Base-by-base conservation (phyloP, 2,797 vertebrate species). In the Centroberyx gerrardi region DNA sequence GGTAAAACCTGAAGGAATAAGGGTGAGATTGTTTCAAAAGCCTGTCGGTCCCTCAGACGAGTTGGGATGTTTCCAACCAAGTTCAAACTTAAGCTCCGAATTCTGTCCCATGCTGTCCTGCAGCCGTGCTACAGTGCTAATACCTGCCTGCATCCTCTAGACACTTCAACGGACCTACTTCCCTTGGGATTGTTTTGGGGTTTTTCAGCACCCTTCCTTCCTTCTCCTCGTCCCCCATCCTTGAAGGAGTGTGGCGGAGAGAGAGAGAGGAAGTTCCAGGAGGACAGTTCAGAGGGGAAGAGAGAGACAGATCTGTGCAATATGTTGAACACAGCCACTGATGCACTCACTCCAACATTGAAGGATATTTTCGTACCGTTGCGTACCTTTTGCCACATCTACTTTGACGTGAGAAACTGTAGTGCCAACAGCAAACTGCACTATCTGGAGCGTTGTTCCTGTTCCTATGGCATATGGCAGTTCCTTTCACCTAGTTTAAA, bases 351-450 rank as follows among this genome's bases (percentile, higher is more conserved):
- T 82, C 63, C 22, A 53, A n/a, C n/a, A 29, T 29, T 78, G 79
- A 87, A 86, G 85, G 85, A 85, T 78, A 54, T 54, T 74, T 22
- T 85, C 58, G 13, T 63, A 62, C 8, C 42, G 31, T 29, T 53
- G 27, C 44, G 52, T 17, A 65, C 48, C 62, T 31, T 33, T 42
- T 74, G n/a, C 33, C 18, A 28, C 52, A 18, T 29, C n/a, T 52
- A 5, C 28, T 42, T 49, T 74, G 42, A 65, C 18, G 15, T 48
- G 12, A 15, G 3, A 42, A 42, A 59, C 62, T 71, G 66, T 72
- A 17, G 59, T 75, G 54, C 49, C 65, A 59, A 49, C 48, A 71
- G 49, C 63, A 31, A 14, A 27, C 5, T 44, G 54, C 49, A 48
- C 36, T 72, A 66, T 33, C 52, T 69, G 8, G n/a, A 59, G 51